Evolutionary conservation across 1,140 invertebrate genomes (phyloP).

Genomic region (Micrasema minimum): DNA sequence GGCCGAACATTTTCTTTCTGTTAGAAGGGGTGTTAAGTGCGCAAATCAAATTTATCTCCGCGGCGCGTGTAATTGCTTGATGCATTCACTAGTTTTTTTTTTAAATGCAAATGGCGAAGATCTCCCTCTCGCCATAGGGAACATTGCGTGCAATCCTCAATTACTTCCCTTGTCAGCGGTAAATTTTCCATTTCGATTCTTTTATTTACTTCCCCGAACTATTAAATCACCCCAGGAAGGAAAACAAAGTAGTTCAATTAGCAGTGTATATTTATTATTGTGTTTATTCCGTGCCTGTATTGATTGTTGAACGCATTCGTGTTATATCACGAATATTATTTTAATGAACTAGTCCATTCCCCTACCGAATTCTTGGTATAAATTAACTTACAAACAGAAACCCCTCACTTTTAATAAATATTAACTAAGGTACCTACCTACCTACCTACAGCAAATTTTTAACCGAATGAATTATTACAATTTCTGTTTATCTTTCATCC

Average conservation of each 20-base stretch:
- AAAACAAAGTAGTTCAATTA: constrained; percentile 15
- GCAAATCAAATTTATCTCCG: constrained; percentile 30
- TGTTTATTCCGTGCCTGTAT: too few relatives aligned
- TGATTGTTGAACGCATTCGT: too few relatives aligned
- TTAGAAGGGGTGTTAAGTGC: constrained; percentile 24
- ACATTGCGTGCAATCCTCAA: constrained; percentile 11
- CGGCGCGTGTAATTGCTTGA: constrained; percentile 16
- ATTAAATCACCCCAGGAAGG: constrained; percentile 11
- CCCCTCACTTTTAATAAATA: too few relatives aligned
- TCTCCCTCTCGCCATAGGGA: not conserved
- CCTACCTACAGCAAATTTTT: too few relatives aligned
- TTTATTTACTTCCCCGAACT: constrained; percentile 23
- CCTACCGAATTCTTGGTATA: too few relatives aligned
- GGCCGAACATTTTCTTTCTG: constrained; percentile 16
- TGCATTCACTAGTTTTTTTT: not conserved
- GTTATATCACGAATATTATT: too few relatives aligned
- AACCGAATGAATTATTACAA: too few relatives aligned
- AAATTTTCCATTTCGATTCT: constrained; percentile 15
- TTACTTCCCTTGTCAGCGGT: not conserved
- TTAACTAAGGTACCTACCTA: too few relatives aligned
- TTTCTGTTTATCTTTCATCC: too few relatives aligned
- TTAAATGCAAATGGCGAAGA: not conserved
- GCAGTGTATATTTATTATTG: too few relatives aligned
- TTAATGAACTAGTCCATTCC: too few relatives aligned
- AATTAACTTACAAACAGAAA: too few relatives aligned